Base-by-base conservation (phyloP, 2,797 vertebrate genomes). In the Cheirogaleus major region DNA sequence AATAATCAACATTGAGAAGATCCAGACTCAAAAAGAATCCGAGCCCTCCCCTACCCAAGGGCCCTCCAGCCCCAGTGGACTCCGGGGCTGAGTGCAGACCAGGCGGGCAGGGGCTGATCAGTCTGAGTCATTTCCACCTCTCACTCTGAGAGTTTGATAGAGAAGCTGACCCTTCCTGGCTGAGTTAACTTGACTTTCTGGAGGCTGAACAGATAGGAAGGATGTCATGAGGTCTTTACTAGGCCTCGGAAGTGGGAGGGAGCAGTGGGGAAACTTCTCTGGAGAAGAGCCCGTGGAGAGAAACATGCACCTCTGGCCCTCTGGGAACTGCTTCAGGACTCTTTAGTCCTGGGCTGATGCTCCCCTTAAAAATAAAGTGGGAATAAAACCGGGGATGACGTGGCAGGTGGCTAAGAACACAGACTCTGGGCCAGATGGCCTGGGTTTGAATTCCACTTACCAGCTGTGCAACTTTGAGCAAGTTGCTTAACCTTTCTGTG, bases 231-330 rank as follows among this genome's bases (percentile, higher is more conserved):
- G 41, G 43, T 50, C 50, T 89, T 69, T 67, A 15, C 10, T 3
- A 55, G 27, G 30, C 87, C 48, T 13, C 14, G 14, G 6, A 55
- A 57, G 25, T 63, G 1, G 61, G 70, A 48, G 25, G 15, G 52
- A 57, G 1, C 30, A 4, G 3, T 23, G 43, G 17, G 14, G 14
- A 65, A 72, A 67, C 59, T 52, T 96, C 48, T 57, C 90, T 82
- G n/a, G 75, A 91, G 95, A 94, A 89, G 76, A 48, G 82, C 57
- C 94, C 32, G 2, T 50, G 92, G 86, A 86, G 83, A 78, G 73
- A 76, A 87, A 43, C n/a, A 43, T 45, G 72, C 52, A 32, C 27
- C 7, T n/a, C n/a, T 30, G 52, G 50, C 17, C 50, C 52, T 81
- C n/a, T 17, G 43, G 81, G 57, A 82, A 52, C 81, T 27, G 9